Evolutionary conservation across 64 coral and sea anemone genomes (phyloP), one percentile per base, ranked within the genome.

Genomic region (Porites lutea): DNA sequence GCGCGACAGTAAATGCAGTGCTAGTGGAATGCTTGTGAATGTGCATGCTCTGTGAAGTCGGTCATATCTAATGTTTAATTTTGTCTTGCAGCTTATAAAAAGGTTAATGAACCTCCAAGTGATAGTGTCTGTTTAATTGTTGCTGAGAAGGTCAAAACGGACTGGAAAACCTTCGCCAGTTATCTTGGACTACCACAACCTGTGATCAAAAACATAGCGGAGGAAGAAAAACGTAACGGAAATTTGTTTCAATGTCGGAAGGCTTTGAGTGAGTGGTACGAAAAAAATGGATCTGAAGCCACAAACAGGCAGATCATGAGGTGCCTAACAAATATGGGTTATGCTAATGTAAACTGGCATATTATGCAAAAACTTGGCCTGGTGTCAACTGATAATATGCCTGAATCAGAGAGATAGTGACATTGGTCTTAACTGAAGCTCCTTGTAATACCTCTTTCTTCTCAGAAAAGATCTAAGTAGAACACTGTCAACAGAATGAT

Each of bases 281-380:
- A 66, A 16, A 14, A 4, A 2, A 49, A n/a, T 11, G 58, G 57
- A n/a, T 19, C 5, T 4, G 0, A 7, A 2, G 79, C 79, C 14
- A 65, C 79, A 7, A 65, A 2, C 18, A 46, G 59, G 20, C 44
- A 83, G 13, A 2, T 83, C 37, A 83, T 83, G 79, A 2, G 43
- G 44, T 83, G 79, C 18, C 16, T 83, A 27, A 83, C 79, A 45
- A 65, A 83, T 18, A 83, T 83, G 79, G 79, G 79, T 47, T 66
- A 49, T 48, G 60, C 59, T 48, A 83, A 10, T 9, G 5, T 83
- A 4, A 83, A 83, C 13, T 83, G 79, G 79, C 59, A 83, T n/a
- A 83, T 83, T 65, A 83, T 83, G 79, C 49, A 9, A n/a, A 14
- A 66, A 83, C 79, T 83, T n/a, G 45, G 46, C 23, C 59, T 83